Percentiles rank a stretch among this genome's conserved stretches.
Conservation (phyloP, 2,888 invertebrate species). For the Melinopterus prodromus region DNA sequence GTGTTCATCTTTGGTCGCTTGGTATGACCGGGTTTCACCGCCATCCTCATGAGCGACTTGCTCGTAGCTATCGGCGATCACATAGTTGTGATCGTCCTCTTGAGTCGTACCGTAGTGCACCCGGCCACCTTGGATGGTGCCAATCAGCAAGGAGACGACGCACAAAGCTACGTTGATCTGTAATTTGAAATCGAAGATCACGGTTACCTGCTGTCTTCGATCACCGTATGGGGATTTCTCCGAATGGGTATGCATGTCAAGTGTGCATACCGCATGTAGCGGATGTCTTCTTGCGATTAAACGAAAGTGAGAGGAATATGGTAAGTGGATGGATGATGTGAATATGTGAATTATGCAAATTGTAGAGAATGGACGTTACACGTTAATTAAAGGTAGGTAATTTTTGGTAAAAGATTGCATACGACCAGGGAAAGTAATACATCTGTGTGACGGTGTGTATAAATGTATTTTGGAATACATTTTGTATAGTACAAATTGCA, state of each 20-base stretch:
- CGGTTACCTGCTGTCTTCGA: neutral
- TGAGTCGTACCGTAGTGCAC: neutral
- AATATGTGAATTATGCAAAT: neutral
- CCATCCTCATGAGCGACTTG: neutral
- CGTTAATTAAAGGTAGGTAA: neutral
- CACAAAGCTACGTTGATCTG: neutral
- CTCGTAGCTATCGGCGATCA: neutral
- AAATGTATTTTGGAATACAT: too few relatives aligned
- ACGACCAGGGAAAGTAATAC: neutral
- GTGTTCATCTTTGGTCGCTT: slow-evolving; percentile 38
- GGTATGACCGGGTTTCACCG: neutral
- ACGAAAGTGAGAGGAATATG: neutral
- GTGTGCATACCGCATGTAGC: neutral
- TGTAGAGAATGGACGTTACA: neutral
- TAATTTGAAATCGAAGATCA: neutral
- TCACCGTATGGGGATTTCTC: neutral
- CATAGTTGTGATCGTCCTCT: neutral
- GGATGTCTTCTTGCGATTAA: neutral
- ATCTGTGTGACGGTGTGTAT: neutral
- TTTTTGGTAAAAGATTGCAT: neutral
- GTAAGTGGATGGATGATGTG: neutral
- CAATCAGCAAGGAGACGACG: neutral
- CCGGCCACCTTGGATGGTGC: neutral
- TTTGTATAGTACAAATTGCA: too few relatives aligned
- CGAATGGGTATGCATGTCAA: neutral